Conservation (phyloP, 2,797 vertebrate genomes). For the Phataginus tricuspis region DNA sequence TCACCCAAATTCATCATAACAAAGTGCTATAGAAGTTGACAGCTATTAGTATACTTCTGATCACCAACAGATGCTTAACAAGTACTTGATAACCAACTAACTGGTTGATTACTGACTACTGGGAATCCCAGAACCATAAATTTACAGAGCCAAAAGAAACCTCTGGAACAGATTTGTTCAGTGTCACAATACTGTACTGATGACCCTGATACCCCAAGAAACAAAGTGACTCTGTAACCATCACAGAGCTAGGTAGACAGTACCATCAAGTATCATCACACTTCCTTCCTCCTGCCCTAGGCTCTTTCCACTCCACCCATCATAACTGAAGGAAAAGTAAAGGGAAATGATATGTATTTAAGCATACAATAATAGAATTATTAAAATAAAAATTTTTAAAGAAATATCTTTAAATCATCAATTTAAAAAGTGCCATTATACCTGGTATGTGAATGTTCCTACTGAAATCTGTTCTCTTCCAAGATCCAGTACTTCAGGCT, state of each 20-base stretch:
- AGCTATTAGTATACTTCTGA: background rate
- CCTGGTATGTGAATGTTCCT: background rate
- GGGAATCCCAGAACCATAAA: background rate
- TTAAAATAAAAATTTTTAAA: conserved; percentile 35
- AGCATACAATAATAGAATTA: background rate
- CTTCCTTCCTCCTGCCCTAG: background rate
- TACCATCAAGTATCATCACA: background rate
- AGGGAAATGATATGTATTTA: background rate
- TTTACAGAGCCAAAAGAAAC: background rate
- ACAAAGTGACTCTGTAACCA: background rate
- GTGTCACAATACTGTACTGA: background rate
- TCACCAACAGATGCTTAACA: background rate
- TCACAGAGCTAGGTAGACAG: background rate
- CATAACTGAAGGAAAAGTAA: background rate
- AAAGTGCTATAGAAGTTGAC: background rate
- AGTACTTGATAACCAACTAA: background rate
- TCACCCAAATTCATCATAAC: background rate
- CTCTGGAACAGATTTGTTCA: conserved; percentile 9
- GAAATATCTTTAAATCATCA: conserved; percentile 49
- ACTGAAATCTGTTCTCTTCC: conserved; percentile 31
- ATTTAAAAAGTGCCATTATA: conserved; percentile 28
- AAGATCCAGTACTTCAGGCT: background rate
- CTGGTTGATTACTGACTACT: background rate
- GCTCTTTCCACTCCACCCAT: background rate
- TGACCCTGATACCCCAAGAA: background rate